These are phyloP conservation scores for Drosophila fuyamai DNA, from an alignment of 1,140 invertebrate genomes.

Conservation along the genomic window DNA sequence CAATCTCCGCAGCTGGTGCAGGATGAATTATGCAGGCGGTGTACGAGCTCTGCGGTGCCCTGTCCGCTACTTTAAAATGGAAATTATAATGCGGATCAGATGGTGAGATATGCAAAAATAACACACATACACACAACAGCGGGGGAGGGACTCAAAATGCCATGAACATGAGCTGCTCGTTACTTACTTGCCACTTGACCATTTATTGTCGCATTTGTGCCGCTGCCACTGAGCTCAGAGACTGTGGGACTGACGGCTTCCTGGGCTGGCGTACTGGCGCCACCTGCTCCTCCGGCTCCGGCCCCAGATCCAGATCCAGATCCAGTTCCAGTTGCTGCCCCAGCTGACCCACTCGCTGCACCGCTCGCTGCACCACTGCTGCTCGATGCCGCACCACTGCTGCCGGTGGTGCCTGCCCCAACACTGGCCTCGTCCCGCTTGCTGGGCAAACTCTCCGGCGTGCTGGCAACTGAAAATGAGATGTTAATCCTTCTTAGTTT, in stretches of 20 bases:
- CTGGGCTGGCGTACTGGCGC: slow-evolving; percentile 43
- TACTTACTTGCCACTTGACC: slow-evolving; percentile 88
- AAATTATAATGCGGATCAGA: slow-evolving; percentile 50
- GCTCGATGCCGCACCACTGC: slow-evolving; percentile 22
- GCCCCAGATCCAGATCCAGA: slow-evolving; percentile 30
- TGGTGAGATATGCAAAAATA: slow-evolving; percentile 51
- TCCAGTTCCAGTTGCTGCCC: slow-evolving; percentile 29
- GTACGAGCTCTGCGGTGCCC: slow-evolving; percentile 15
- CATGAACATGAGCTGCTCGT: slow-evolving; percentile 9
- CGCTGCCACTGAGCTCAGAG: slow-evolving; percentile 52
- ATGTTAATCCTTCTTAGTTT: slow-evolving; percentile 34
- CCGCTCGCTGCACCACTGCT: slow-evolving; percentile 31
- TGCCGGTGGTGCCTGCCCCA: slow-evolving; percentile 38
- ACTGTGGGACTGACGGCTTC: slow-evolving; percentile 56
- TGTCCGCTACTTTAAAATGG: slow-evolving; percentile 32
- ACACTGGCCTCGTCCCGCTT: slow-evolving; percentile 84
- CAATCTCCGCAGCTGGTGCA: slow-evolving; percentile 37
- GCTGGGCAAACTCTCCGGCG: slow-evolving; percentile 86
- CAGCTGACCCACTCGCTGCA: slow-evolving; percentile 32
- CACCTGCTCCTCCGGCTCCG: slow-evolving; percentile 32
- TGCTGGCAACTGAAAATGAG: slow-evolving; percentile 87
- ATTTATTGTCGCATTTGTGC: slow-evolving; percentile 85
- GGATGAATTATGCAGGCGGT: slow-evolving; percentile 35
- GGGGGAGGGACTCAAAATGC: not conserved
- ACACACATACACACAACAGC: slow-evolving; percentile 1